Percentiles rank a stretch among this genome's conserved stretches.
These are phyloP conservation scores for Pteronura brasiliensis DNA, from an alignment of 2,113 vertebrate species.

Conservation along the genomic window DNA sequence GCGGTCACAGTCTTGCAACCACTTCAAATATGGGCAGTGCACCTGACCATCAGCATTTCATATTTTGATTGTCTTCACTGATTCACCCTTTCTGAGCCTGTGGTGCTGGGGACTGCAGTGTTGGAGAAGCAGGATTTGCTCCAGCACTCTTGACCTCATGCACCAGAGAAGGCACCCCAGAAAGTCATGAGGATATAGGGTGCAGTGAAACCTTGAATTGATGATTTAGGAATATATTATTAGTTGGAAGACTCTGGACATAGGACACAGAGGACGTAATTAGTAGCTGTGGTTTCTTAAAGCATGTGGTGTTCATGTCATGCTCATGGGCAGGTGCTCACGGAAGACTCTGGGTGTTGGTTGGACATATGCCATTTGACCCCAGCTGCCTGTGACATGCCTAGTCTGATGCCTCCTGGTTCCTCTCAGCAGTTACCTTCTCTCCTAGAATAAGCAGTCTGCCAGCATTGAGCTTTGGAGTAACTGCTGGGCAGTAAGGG, in stretches of 20 bases:
- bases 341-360: no score
- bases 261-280: no score
- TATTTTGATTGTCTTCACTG: neutral
- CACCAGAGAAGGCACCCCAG: neutral
- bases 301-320: neutral
- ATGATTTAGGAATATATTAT: neutral
- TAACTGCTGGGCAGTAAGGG: constrained; percentile 2
- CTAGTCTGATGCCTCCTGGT: neutral
- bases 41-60: rapidly evolving
- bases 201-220: neutral
- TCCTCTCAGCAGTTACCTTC: neutral
- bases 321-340: no score
- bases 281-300: no score
- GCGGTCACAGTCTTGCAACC: neutral
- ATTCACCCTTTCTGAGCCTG: rapidly evolving
- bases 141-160: neutral
- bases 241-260: neutral
- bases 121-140: rapidly evolving
- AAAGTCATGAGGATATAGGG: neutral
- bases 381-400: no score
- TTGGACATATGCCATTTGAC: neutral
- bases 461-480: constrained; percentile 13
- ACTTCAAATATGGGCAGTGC: no score
- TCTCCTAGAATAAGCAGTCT: neutral
- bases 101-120: rapidly evolving